phyloP scores from a whole-genome alignment of 1,140 invertebrate species.

The Drosophila rufa region DNA sequence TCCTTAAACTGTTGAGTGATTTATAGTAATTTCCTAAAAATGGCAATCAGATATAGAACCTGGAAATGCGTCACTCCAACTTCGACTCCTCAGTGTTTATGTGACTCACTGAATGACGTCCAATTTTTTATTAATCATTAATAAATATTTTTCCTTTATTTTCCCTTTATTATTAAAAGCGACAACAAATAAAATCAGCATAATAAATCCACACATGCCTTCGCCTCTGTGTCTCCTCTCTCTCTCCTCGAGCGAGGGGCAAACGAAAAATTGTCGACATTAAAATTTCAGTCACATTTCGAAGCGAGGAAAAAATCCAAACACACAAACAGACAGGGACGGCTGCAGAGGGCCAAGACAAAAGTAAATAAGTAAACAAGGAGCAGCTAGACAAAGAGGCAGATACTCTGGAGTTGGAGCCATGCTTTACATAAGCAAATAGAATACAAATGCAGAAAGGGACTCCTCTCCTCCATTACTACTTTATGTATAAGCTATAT shows the following conservation, averaged over 20 bases:
- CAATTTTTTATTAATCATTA: conserved; percentile 64
- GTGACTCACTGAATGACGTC: conserved; percentile 22
- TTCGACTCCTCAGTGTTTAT: background rate
- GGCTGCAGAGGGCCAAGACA: conserved; percentile 30
- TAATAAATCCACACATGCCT: conserved; percentile 71
- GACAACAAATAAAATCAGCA: conserved; percentile 70
- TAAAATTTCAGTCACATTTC: conserved; percentile 80
- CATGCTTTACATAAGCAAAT: conserved; percentile 78
- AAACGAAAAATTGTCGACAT: conserved; percentile 57
- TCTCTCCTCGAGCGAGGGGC: conserved; percentile 7
- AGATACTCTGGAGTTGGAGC: conserved; percentile 38
- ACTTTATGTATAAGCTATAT: conserved; percentile 22
- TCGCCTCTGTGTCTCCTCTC: background rate
- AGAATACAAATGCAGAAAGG: conserved; percentile 68
- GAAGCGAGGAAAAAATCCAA: conserved; percentile 66
- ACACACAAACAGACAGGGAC: conserved; percentile 30
- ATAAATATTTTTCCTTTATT: conserved; percentile 37
- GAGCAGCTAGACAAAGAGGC: conserved; percentile 46
- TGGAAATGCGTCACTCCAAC: conserved; percentile 9
- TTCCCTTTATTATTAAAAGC: conserved; percentile 67
- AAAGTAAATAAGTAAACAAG: conserved; percentile 78
- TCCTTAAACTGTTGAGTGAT: background rate
- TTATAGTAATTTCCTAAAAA: background rate
- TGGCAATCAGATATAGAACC: background rate
- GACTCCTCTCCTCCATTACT: conserved; percentile 18